Evolutionary conservation across 2,797 vertebrate genomes (phyloP).

Genomic region (Macrochelys suwanniensis): DNA sequence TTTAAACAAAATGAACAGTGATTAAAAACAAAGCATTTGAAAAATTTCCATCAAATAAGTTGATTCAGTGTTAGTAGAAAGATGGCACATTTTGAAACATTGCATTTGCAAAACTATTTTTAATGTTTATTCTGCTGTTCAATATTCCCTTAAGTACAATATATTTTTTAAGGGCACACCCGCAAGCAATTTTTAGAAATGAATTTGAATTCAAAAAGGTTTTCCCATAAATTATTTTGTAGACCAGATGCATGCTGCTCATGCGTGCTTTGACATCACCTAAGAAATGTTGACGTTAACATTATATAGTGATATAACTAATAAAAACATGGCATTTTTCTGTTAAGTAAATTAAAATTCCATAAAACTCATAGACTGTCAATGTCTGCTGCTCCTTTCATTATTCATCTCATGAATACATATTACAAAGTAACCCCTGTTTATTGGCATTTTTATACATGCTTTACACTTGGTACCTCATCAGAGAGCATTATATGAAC

Average conservation of each 20-base stretch:
- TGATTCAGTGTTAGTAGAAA: background rate
- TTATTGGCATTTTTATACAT: background rate
- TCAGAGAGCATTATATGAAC: background rate
- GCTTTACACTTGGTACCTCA: background rate
- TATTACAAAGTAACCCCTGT: background rate
- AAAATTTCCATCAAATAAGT: background rate
- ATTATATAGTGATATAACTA: background rate
- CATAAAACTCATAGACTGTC: background rate
- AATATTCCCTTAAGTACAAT: background rate
- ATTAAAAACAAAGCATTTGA: background rate
- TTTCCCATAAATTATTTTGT: background rate
- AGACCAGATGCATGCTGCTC: background rate
- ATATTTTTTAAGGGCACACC: background rate
- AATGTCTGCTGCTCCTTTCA: background rate
- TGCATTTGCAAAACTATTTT: constrained; percentile 12
- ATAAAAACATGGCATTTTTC: background rate
- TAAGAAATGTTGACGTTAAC: background rate
- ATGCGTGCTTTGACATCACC: background rate
- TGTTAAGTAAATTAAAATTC: background rate
- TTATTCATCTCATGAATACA: background rate
- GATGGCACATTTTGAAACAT: background rate
- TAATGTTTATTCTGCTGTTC: background rate
- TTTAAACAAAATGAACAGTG: background rate
- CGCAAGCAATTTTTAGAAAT: background rate
- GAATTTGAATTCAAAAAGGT: background rate